Percentiles rank a stretch among this genome's conserved stretches.
phyloP scores from a whole-genome alignment of 2,888 invertebrate species.

The Hyppa rectilinea region DNA sequence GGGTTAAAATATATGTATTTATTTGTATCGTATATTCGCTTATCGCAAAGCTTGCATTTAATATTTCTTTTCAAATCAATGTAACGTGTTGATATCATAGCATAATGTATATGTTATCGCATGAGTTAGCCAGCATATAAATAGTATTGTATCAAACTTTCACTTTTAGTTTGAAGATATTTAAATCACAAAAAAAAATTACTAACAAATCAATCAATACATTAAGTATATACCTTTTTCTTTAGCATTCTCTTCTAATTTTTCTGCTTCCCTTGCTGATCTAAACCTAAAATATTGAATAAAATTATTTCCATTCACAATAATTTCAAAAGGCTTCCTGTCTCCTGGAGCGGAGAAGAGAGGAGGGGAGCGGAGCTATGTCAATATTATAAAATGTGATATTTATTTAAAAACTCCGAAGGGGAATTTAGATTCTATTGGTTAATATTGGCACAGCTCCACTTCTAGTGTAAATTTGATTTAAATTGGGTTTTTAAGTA shows the following conservation, averaged over 20 bases:
- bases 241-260: conserved; percentile 93
- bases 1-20: neutral
- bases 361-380: too few species aligned
- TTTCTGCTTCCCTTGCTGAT: conserved; percentile 96
- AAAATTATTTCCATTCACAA: neutral
- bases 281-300: conserved; percentile 91
- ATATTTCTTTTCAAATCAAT: neutral
- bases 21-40: neutral
- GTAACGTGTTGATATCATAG: neutral
- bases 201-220: neutral
- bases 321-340: neutral
- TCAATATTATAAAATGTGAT: too few species aligned
- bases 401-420: too few species aligned
- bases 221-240: conserved; percentile 91
- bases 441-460: too few species aligned
- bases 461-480: too few species aligned
- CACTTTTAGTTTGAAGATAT: too few species aligned
- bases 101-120: too few species aligned
- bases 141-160: neutral
- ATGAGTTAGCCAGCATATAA: too few species aligned
- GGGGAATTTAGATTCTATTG: too few species aligned
- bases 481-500: too few species aligned
- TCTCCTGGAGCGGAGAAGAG: too few species aligned
- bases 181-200: too few species aligned
- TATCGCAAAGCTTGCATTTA: neutral